Percentiles rank a stretch among this genome's conserved stretches.
phyloP scores from a whole-genome alignment of 2,888 invertebrate genomes.

The Vanessa cardui region DNA sequence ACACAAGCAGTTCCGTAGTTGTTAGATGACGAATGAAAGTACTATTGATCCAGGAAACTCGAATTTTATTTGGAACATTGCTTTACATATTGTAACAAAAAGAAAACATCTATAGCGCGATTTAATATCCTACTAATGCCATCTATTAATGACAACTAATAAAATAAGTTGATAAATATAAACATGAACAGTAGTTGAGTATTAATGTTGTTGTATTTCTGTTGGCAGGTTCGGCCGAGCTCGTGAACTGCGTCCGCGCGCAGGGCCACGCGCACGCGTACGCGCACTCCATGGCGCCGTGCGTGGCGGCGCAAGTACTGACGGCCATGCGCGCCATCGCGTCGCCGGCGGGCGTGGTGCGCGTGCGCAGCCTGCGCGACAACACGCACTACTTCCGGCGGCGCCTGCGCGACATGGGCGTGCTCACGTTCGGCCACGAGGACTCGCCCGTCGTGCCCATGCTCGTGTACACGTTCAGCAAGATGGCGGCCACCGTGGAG shows the following conservation, averaged over 20 bases:
- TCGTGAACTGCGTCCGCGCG: slow-evolving; percentile 91
- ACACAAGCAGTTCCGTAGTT: too few species aligned
- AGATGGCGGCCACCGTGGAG: slow-evolving; percentile 96
- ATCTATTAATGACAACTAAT: too few species aligned
- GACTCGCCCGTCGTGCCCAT: slow-evolving; percentile 99
- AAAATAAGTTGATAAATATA: too few species aligned
- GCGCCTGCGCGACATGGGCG: slow-evolving; percentile 91
- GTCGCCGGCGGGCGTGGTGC: slow-evolving; percentile 84
- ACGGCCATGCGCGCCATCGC: slow-evolving; percentile 94
- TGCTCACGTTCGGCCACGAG: slow-evolving; percentile 95
- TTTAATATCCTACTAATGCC: too few species aligned
- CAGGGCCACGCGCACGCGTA: slow-evolving; percentile 93
- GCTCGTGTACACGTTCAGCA: slow-evolving; percentile 96
- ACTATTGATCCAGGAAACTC: too few species aligned
- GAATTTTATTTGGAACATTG: too few species aligned
- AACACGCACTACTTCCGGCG: slow-evolving; percentile 85
- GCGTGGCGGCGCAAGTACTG: slow-evolving; percentile 94
- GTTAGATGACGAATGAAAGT: too few species aligned
- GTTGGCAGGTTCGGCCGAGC: slow-evolving; percentile 88
- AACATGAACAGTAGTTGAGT: too few species aligned
- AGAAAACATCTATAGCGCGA: too few species aligned
- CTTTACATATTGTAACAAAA: too few species aligned
- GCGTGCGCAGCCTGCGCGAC: slow-evolving; percentile 88
- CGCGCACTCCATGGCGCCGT: slow-evolving; percentile 87
- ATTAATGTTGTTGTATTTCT: too few species aligned